Evolutionary conservation across 2,113 vertebrate species (phyloP), one percentile per base, ranked within the genome.

Genomic region (Spilogale gracilis): DNA sequence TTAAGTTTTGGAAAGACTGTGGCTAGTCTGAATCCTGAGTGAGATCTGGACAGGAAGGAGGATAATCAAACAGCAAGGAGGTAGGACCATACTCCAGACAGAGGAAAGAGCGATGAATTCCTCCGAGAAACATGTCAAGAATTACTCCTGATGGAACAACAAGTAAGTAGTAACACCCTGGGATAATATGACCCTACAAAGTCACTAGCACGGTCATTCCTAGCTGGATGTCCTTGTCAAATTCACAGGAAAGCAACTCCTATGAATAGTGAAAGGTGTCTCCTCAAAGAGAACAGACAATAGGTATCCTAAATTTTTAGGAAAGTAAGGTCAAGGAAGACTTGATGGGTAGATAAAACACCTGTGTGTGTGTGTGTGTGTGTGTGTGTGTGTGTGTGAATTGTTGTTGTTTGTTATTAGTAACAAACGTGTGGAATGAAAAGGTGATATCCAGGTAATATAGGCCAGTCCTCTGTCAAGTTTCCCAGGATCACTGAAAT

Each of bases 391-490:
- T 2, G 16, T 10, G 25, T 61, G 30, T 65, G 90, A 32, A 58
- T 45, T 84, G 60, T 21, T 83, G 21, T 56, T 86, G 8, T 18
- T 65, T 65, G 6, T 11, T 63, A 89, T 86, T 52, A 90, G 85
- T 50, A 54, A 85, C 1, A 38, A 63, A 90, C 5, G 21, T 65
- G 12, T 65, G n/a, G 32, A 78, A 93, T 80, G n/a, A 83, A 92
- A 90, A 93, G 18, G 21, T 63, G 61, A 32, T 60, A 32, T 20
- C 12, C 54, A 87, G 16, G 14, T 80, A 92, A 60, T 30, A 10
- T 63, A 69, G 9, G 8, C 76, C 54, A 60, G 20, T 71, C 43
- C n/a, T 94, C 86, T 87, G 21, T 96, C 50, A 94, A 94, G 45
- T 14, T 3, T 63, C 45, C 67, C 69, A 79, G 5, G 12, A 88